These are phyloP conservation scores for Gyrodactylus bullatarudis DNA, from an alignment of 1,140 invertebrate species.

Conservation along the genomic window DNA sequence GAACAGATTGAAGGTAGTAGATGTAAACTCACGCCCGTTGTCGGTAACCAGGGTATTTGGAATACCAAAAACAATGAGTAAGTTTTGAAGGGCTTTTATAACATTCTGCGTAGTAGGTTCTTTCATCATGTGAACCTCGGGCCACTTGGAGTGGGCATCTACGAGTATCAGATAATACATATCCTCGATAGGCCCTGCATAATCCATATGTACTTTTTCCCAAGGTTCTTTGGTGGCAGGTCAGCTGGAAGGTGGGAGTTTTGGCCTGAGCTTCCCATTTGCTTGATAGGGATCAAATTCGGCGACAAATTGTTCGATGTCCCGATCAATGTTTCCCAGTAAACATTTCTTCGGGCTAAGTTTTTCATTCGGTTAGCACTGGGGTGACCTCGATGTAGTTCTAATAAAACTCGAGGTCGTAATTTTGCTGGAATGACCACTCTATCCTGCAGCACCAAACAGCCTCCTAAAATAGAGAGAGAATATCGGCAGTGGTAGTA, in stretches of 20 bases:
- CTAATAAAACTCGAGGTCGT: background rate
- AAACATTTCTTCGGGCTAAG: background rate
- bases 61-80: background rate
- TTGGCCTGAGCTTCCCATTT: background rate
- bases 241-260: background rate
- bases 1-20: background rate
- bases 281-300: background rate
- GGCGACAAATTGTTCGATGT: background rate
- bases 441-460: too few relatives aligned
- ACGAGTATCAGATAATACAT: constrained; percentile 15
- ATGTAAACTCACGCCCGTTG: background rate
- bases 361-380: background rate
- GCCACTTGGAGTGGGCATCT: constrained; percentile 21
- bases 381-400: background rate
- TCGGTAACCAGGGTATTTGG: background rate
- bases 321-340: background rate
- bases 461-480: too few relatives aligned
- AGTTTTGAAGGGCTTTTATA: background rate
- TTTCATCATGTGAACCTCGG: constrained; percentile 17
- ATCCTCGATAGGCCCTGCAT: constrained; percentile 14
- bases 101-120: constrained; percentile 1
- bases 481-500: too few relatives aligned
- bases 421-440: background rate
- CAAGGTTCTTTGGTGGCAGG: constrained; percentile 10
- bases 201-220: constrained; percentile 16